A percentile compares a stretch with the other conserved stretches of the same genome.
These are phyloP conservation scores for Schizotus pectinicornis DNA, from an alignment of 2,888 invertebrate species.

Conservation along the genomic window DNA sequence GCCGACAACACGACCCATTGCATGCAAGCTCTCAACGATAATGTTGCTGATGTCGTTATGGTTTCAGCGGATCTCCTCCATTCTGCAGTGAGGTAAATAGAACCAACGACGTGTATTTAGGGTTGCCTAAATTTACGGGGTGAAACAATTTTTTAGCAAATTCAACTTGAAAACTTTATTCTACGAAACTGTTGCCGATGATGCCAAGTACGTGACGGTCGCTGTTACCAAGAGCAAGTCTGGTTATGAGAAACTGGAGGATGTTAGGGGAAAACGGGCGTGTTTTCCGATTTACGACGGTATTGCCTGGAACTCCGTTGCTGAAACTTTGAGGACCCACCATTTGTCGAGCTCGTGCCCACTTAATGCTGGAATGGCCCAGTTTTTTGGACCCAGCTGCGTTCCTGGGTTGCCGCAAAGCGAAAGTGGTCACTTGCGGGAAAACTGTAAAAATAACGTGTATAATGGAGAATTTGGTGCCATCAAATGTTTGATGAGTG, in stretches of 20 bases:
- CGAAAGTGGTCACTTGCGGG: slow-evolving; percentile 41
- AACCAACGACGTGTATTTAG: background rate
- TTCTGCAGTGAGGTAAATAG: slow-evolving; percentile 67
- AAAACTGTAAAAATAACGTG: slow-evolving; percentile 35
- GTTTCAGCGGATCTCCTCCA: slow-evolving; percentile 76
- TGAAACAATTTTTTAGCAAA: slow-evolving; percentile 57
- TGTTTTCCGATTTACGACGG: slow-evolving; percentile 85
- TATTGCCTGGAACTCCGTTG: slow-evolving; percentile 69
- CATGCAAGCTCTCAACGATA: slow-evolving; percentile 67
- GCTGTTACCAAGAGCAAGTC: slow-evolving; percentile 71
- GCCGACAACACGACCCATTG: slow-evolving; percentile 69
- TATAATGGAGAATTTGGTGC: slow-evolving; percentile 67
- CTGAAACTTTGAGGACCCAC: slow-evolving; percentile 57
- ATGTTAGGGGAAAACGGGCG: slow-evolving; percentile 73
- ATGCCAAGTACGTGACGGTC: slow-evolving; percentile 68
- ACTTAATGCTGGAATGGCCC: slow-evolving; percentile 50
- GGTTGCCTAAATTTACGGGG: background rate
- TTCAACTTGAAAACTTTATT: slow-evolving; percentile 65
- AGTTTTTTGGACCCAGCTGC: slow-evolving; percentile 74
- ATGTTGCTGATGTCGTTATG: slow-evolving; percentile 75
- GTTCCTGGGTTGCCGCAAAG: slow-evolving; percentile 59
- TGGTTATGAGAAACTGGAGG: slow-evolving; percentile 64
- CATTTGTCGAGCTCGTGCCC: slow-evolving; percentile 56
- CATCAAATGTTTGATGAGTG: slow-evolving; percentile 70
- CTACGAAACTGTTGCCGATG: slow-evolving; percentile 66